phyloP scores from a whole-genome alignment of 2,797 vertebrate species.

The Falco peregrinus region DNA sequence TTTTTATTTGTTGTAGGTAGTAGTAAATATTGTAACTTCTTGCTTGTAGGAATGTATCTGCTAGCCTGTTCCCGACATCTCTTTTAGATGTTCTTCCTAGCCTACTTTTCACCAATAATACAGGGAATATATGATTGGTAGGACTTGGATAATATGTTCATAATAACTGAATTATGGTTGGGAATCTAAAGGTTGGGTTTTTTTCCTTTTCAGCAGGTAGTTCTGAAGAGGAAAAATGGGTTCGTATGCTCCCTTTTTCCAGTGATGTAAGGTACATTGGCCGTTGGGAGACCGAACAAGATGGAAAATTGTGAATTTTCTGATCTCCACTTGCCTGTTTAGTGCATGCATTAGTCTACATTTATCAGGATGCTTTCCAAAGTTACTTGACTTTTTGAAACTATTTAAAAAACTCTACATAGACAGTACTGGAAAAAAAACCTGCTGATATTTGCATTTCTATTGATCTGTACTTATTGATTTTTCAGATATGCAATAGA shows the following conservation, averaged over 20 bases:
- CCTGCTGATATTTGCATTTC: background rate
- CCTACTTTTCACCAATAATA: background rate
- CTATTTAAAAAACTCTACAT: background rate
- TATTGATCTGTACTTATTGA: background rate
- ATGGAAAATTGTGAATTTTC: background rate
- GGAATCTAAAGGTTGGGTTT: background rate
- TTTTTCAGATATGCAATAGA: background rate
- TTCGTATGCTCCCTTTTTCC: background rate
- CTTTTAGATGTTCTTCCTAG: background rate
- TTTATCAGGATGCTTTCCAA: background rate
- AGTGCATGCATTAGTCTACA: background rate
- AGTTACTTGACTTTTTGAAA: background rate
- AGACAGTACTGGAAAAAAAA: background rate
- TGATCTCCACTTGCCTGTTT: background rate
- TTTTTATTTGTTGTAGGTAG: background rate
- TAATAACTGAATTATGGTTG: background rate
- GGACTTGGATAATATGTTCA: background rate
- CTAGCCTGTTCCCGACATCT: background rate
- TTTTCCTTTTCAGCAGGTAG: background rate
- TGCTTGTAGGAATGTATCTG: background rate
- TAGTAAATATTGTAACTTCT: background rate
- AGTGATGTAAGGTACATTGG: background rate
- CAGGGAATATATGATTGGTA: background rate
- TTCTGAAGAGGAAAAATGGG: background rate
- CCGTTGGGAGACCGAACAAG: background rate